Base-by-base conservation (phyloP, 2,797 vertebrate species). In the Helarctos malayanus region DNA sequence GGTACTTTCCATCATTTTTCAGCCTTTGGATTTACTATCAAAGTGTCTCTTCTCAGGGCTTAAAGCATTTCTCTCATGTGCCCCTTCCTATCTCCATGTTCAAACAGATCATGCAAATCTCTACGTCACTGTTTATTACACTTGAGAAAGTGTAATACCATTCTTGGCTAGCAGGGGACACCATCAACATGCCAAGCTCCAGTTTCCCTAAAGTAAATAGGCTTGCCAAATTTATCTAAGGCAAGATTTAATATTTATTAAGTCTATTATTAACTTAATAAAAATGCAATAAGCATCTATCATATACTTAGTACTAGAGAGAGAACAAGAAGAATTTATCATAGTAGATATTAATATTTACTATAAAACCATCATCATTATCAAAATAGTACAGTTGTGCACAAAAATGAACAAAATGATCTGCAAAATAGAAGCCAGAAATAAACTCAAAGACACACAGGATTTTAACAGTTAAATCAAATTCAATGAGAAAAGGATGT, bases 191-290 rank as follows among this genome's bases (percentile, higher is more conserved):
- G 81, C 27, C 56, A 93, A 81, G 61, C 3, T 59, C 59, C 84
- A 75, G 0, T 69, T n/a, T 82, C 61, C 23, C 29, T 71, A 69
- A 83, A 57, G 29, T 71, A 84, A 82, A 94, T 14, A 27, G 38
- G 56, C 25, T 25, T 63, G 11, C 45, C 38, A 83, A 71, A 88
- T 91, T 78, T 59, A 47, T 18, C 75, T 54, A 80, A 91, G 54
- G 47, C 49, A 95, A 95, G 29, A 87, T 54, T 88, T 29, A 92
- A 14, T 71, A 76, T 54, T 80, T 89, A 89, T 49, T 79, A 79
- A 59, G 73, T 59, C 3, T 47, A 56, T 14, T 56, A 80, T 81
- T 81, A 69, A 83, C 5, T 81, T 88, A 65, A 32, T 57, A 91
- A 92, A 38, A 52, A 59, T 65, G 11, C 57, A 81, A 75, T 15